A percentile compares a stretch with the other conserved stretches of the same genome.
These are phyloP conservation scores for Trissoscelio sp. DNA, from an alignment of 2,888 invertebrate species.

Conservation along the genomic window DNA sequence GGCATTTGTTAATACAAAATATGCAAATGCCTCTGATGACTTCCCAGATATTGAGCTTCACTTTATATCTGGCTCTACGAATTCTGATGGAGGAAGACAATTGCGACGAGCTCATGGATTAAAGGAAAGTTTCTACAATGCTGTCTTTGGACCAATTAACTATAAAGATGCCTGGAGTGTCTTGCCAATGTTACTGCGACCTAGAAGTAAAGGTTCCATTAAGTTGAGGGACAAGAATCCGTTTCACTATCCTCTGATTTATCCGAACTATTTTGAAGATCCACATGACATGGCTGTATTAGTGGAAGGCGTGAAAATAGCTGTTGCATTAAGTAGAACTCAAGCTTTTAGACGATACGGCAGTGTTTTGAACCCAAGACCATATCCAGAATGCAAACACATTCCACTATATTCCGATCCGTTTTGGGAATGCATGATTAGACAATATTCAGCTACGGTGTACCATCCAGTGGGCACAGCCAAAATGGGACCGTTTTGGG, in stretches of 20 bases:
- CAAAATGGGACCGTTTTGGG: conserved; percentile 96
- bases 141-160: conserved; percentile 89
- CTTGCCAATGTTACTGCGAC: conserved; percentile 95
- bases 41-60: conserved; percentile 97
- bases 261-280: conserved; percentile 95
- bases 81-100: conserved; percentile 92
- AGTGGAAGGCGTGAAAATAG: conserved; percentile 94
- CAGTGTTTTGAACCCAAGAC: conserved; percentile 88
- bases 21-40: conserved; percentile 93
- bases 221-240: conserved; percentile 93
- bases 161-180: conserved; percentile 91
- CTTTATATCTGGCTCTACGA: conserved; percentile 93
- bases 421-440: conserved; percentile 95
- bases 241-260: conserved; percentile 93
- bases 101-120: conserved; percentile 92
- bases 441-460: conserved; percentile 90
- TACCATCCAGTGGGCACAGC: conserved; percentile 95
- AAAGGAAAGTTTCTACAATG: conserved; percentile 91
- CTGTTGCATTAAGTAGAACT: conserved; percentile 91
- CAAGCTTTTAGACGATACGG: conserved; percentile 90
- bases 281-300: conserved; percentile 91
- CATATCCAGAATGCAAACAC: conserved; percentile 91
- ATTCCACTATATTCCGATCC: conserved; percentile 88
- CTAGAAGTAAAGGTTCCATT: conserved; percentile 92
- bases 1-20: conserved; percentile 95